Base-by-base conservation (phyloP, 2,113 vertebrate species). In the Tenebrosternarchus preto region DNA sequence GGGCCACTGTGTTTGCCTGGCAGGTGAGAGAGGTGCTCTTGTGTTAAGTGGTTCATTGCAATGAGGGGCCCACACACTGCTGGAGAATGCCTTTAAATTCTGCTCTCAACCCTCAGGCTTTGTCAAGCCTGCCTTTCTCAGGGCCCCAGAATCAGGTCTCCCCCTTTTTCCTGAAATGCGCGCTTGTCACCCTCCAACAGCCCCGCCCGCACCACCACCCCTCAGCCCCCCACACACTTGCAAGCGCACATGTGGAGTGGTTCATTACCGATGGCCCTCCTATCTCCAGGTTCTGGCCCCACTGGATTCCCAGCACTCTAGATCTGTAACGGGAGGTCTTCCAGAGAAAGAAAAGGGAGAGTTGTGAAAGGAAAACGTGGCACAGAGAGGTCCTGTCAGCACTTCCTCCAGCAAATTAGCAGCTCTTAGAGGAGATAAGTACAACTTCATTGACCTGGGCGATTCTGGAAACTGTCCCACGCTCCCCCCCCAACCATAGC, bases 401-500 rank as follows among this genome's bases (percentile, higher is more conserved):
- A 95, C 95, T 95, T 96, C 95, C 94, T 95, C 92, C 93, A 93
- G 90, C 92, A 96, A 96, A 96, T 95, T 95, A 95, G 94, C 93
- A 94, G 94, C 94, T 95, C 94, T 95, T 93, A 15, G 71, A 86
- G 76, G 69, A 93, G 93, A 96, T 95, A 96, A 94, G 94, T 95
- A 95, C 95, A 95, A 94, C 94, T 95, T 94, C 94, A 95, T 95
- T 96, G 95, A 95, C 94, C 93, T 93, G 92, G 53, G 93, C 93
- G 53, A 95, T 95, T 95, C 94, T 95, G 92, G 16, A 61, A 78
- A 80, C 68, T 50, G 61, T 84, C 78, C 77, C 77, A 93, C 89
- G 92, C 93, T 89, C 81, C 85, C 92, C 91, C 91, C 92, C 92
- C 78, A n/a, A n/a, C 88, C 88, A 94, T 92, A 93, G 88, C 90